phyloP scores from a whole-genome alignment of 1,140 invertebrate genomes.

The Latrodectus geometricus region DNA sequence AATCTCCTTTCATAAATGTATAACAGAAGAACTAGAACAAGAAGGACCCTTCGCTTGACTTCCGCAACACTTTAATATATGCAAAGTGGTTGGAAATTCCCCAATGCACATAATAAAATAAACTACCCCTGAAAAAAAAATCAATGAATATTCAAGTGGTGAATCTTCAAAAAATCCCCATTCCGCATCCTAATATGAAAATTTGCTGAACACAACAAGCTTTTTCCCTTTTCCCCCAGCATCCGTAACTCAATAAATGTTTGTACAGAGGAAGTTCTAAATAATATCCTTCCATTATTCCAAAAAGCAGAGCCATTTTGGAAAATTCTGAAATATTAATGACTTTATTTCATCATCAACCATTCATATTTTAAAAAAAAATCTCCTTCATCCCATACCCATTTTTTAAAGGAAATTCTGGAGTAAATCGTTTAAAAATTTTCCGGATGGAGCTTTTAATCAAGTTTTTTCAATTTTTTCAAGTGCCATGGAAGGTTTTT shows the following conservation, averaged over 20 bases:
- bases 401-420: neutral
- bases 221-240: too few relatives aligned
- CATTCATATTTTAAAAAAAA: conserved; percentile 29
- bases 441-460: neutral
- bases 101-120: too few relatives aligned
- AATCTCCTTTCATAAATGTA: too few relatives aligned
- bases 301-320: conserved; percentile 6
- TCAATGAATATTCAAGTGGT: conserved; percentile 22
- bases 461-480: neutral
- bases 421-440: neutral
- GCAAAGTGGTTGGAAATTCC: too few relatives aligned
- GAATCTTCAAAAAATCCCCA: neutral
- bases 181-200: conserved; percentile 1
- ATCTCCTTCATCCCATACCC: too few relatives aligned
- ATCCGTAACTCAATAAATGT: conserved; percentile 31
- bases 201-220: neutral
- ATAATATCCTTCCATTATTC: conserved; percentile 26
- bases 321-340: conserved; percentile 40
- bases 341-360: neutral
- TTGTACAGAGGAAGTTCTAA: neutral
- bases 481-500: neutral
- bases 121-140: neutral
- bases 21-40: too few relatives aligned
- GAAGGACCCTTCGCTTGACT: too few relatives aligned
- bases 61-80: too few relatives aligned